A percentile compares a stretch with the other conserved stretches of the same genome.
Conservation (phyloP, 92 coral and sea anemone species). For the Metridium senile region DNA sequence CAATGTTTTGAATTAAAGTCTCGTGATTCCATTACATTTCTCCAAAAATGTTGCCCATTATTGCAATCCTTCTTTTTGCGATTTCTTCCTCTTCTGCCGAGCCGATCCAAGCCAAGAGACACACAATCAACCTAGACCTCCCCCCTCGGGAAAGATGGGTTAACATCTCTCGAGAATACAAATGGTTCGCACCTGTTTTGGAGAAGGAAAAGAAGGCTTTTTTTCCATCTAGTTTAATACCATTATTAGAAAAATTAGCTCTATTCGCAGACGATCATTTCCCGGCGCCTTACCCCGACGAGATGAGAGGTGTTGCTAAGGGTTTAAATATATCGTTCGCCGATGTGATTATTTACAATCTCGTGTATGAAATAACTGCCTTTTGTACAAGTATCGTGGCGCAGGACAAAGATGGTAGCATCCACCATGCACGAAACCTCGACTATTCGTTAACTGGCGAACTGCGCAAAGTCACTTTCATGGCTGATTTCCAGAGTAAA, state of each 20-base stretch:
- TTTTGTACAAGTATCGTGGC: conserved; percentile 91
- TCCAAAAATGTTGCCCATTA: conserved; percentile 4
- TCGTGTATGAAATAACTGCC: conserved; percentile 80
- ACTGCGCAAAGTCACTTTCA: conserved; percentile 67
- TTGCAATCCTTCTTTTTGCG: conserved; percentile 5
- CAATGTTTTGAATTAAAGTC: neutral
- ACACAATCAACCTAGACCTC: conserved; percentile 68
- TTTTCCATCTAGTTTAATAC: conserved; percentile 48
- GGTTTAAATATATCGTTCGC: conserved; percentile 61
- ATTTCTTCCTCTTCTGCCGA: conserved; percentile 22
- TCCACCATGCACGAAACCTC: conserved; percentile 80
- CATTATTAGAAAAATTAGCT: conserved; percentile 67
- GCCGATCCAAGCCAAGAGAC: conserved; percentile 68
- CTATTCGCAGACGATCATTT: conserved; percentile 52
- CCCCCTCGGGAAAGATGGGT: conserved; percentile 86
- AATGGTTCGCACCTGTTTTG: conserved; percentile 35
- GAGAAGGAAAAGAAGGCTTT: conserved; percentile 14
- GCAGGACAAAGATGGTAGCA: conserved; percentile 63
- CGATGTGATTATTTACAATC: conserved; percentile 64
- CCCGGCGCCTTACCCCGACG: conserved; percentile 77
- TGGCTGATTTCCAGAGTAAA: conserved; percentile 80
- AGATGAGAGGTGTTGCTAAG: conserved; percentile 72
- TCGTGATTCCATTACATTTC: neutral
- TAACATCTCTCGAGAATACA: conserved; percentile 50
- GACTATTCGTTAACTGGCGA: conserved; percentile 57